phyloP scores from a whole-genome alignment of 2,888 invertebrate species.

The Plagodis pulveraria region DNA sequence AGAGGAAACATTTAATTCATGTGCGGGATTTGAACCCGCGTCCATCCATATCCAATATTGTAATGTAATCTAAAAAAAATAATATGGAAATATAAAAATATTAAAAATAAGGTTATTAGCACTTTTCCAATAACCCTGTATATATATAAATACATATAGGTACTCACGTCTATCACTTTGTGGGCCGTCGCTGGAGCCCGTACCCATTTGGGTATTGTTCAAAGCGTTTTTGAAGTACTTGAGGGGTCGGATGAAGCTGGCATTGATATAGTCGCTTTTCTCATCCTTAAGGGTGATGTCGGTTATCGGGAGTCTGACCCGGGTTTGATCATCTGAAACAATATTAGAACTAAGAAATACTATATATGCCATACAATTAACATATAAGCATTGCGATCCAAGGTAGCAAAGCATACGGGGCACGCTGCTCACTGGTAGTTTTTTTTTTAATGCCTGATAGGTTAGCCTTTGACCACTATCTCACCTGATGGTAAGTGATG shows the following conservation, averaged over 20 bases:
- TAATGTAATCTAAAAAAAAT: too few relatives aligned
- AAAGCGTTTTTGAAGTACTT: conserved; percentile 55
- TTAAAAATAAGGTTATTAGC: too few relatives aligned
- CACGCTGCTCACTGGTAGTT: background rate
- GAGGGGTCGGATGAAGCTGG: conserved; percentile 92
- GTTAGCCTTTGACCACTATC: too few relatives aligned
- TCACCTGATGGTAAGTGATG: too few relatives aligned
- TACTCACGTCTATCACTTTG: background rate
- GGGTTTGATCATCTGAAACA: conserved; percentile 92
- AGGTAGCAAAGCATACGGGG: background rate
- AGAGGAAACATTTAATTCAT: too few relatives aligned
- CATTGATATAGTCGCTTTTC: conserved; percentile 97
- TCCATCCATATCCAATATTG: too few relatives aligned
- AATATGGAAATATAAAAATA: too few relatives aligned
- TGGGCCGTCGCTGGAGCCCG: background rate
- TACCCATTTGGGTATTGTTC: conserved; percentile 28
- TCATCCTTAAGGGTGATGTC: conserved; percentile 67
- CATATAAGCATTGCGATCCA: too few relatives aligned
- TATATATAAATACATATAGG: background rate
- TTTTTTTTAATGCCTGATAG: too few relatives aligned
- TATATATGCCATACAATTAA: too few relatives aligned
- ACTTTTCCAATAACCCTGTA: too few relatives aligned
- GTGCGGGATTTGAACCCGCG: too few relatives aligned
- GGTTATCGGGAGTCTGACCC: conserved; percentile 90
- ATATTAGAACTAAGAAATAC: background rate